These are phyloP conservation scores for Andrena haemorrhoa DNA, from an alignment of 2,888 invertebrate species.

Conservation along the genomic window DNA sequence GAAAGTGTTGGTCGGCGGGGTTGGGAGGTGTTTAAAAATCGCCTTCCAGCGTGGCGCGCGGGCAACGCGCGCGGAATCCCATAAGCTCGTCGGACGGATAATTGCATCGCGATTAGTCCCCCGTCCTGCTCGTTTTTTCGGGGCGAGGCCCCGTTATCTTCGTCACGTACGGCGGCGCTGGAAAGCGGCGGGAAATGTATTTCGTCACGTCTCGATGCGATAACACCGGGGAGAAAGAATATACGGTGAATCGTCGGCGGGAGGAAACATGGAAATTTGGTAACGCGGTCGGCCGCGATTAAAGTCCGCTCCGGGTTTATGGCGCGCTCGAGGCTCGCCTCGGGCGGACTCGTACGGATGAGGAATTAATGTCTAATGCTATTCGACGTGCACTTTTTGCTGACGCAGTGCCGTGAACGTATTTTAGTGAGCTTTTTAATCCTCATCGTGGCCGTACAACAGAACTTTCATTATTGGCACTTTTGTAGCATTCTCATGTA, in stretches of 20 bases:
- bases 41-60: constrained; percentile 9
- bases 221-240: constrained; percentile 37
- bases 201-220: constrained; percentile 57
- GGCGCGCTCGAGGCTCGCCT: not conserved
- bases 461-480: no score
- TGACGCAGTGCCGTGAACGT: not conserved
- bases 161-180: constrained; percentile 44
- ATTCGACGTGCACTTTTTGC: not conserved
- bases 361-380: constrained; percentile 9
- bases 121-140: not conserved
- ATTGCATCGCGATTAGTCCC: constrained; percentile 45
- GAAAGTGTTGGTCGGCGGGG: not conserved
- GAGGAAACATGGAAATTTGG: constrained; percentile 52
- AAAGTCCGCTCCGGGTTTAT: constrained; percentile 30
- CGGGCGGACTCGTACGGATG: not conserved
- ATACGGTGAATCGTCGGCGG: constrained; percentile 15
- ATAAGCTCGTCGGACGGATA: constrained; percentile 30
- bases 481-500: no score
- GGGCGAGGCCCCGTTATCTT: constrained; percentile 35
- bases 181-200: constrained; percentile 47
- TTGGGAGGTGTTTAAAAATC: constrained; percentile 26
- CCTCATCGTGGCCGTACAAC: no score
- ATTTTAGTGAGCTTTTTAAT: not conserved
- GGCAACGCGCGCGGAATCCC: not conserved
- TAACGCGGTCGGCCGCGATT: constrained; percentile 40